Conservation (phyloP, 2,113 vertebrate genomes). For the Myrmecobius fasciatus region DNA sequence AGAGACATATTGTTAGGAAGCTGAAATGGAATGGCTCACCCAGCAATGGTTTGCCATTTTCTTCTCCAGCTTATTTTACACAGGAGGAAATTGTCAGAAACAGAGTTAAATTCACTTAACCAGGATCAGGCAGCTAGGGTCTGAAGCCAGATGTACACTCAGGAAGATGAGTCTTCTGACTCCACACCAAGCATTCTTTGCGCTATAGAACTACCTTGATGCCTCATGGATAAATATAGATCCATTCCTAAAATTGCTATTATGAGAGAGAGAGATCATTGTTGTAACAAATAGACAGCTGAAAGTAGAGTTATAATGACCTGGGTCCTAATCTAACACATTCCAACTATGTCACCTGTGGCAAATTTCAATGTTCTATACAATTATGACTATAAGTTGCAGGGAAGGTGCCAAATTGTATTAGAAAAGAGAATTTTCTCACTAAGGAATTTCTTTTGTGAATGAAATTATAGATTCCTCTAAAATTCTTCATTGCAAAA, state of each 20-base stretch:
- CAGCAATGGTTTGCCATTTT: not conserved
- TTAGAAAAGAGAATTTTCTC: not conserved
- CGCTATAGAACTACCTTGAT: not conserved
- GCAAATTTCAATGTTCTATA: not conserved
- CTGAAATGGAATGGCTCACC: no score
- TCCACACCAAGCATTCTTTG: not conserved
- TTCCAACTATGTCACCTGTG: not conserved
- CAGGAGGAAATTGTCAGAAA: not conserved
- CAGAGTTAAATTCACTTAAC: not conserved
- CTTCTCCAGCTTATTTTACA: not conserved
- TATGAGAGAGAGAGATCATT: not conserved
- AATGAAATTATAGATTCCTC: not conserved
- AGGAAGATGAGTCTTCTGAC: not conserved
- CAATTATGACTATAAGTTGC: not conserved
- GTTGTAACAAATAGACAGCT: not conserved
- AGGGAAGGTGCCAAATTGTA: no score
- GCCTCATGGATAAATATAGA: not conserved
- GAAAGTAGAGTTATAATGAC: not conserved
- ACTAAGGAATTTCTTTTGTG: not conserved
- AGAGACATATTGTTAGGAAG: no score
- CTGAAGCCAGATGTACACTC: not conserved
- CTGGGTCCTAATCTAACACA: not conserved
- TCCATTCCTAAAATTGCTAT: not conserved
- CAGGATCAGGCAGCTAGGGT: not conserved
- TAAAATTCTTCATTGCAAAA: not conserved